These are phyloP conservation scores for Heliconius melpomene DNA, from an alignment of 1,140 invertebrate species.

Conservation along the genomic window DNA sequence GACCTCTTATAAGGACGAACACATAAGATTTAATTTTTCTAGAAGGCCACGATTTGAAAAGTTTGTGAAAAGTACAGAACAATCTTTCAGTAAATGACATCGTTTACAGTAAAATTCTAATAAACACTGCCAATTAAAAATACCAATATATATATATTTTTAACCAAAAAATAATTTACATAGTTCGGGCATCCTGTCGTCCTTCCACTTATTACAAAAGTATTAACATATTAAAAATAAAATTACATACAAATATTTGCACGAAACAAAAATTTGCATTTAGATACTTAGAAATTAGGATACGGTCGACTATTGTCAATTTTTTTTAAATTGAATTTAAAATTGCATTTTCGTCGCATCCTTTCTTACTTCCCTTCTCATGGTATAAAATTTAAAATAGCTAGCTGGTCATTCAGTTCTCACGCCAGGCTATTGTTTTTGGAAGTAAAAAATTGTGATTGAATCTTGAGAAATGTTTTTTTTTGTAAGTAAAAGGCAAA, in stretches of 20 bases:
- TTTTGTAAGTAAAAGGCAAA: conserved; percentile 53
- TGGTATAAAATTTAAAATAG: conserved; percentile 33
- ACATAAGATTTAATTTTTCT: too few species aligned
- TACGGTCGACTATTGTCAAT: not conserved
- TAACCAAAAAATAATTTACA: not conserved
- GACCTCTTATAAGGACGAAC: too few species aligned
- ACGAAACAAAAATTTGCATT: not conserved
- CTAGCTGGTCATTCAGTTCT: conserved; percentile 39
- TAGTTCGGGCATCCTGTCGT: not conserved
- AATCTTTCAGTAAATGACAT: too few species aligned
- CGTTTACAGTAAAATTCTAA: too few species aligned
- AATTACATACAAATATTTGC: not conserved
- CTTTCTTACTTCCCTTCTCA: conserved; percentile 23
- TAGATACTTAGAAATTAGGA: conserved; percentile 24
- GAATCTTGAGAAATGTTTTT: conserved; percentile 49
- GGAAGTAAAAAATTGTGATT: conserved; percentile 51
- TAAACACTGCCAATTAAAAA: not conserved
- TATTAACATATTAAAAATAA: not conserved
- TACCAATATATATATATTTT: not conserved
- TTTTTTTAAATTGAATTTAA: conserved; percentile 1
- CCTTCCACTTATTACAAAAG: not conserved
- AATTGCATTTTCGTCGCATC: conserved; percentile 22
- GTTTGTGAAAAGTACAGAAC: too few species aligned
- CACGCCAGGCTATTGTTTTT: conserved; percentile 61
- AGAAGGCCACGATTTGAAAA: too few species aligned